Base-by-base conservation (phyloP, 2,797 vertebrate genomes). In the Antrozous pallidus region DNA sequence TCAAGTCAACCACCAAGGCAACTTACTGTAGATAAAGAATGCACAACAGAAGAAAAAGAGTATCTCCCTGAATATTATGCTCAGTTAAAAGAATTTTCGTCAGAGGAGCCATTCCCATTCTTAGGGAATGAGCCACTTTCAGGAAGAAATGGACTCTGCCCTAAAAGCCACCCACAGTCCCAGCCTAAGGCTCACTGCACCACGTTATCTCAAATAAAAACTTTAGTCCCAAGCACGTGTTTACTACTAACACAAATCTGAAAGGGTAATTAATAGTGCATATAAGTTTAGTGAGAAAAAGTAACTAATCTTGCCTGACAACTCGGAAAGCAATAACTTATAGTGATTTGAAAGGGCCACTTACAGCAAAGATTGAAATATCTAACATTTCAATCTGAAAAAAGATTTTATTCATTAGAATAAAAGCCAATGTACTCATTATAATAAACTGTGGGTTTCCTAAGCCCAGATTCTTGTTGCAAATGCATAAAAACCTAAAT, bases 281-380 rank as follows among this genome's bases (percentile, higher is more conserved):
- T 20, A 42, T 24, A 87, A 78, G 31, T 42, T 92, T 51, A 82
- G 16, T 69, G 7, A 93, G 10, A 14, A 90, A 92, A 61, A 90
- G n/a, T 13, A 82, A 88, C 6, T 83, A 26, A 16, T 51, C 18
- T 49, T 89, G 45, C 36, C 87, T 80, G n/a, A 83, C 14, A 74
- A 79, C n/a, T 96, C 40, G 40, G 38, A 83, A 89, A 87, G 73
- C 54, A 93, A 74, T 89, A 78, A 70, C 71, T 47, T 63, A 86
- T 0, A 42, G 58, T 71, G 49, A 85, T 45, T 74, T 89, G 33
- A 93, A 92, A 90, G n/a, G 11, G 54, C 10, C 18, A 83, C 6
- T 78, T 49, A 84, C 0, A 83, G 33, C 40, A 94, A 90, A 58
- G n/a, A n/a, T n/a, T n/a, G n/a, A n/a, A n/a, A n/a, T n/a, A n/a